Conservation (phyloP, 2,113 vertebrate genomes). For the Thryonomys swinderianus region DNA sequence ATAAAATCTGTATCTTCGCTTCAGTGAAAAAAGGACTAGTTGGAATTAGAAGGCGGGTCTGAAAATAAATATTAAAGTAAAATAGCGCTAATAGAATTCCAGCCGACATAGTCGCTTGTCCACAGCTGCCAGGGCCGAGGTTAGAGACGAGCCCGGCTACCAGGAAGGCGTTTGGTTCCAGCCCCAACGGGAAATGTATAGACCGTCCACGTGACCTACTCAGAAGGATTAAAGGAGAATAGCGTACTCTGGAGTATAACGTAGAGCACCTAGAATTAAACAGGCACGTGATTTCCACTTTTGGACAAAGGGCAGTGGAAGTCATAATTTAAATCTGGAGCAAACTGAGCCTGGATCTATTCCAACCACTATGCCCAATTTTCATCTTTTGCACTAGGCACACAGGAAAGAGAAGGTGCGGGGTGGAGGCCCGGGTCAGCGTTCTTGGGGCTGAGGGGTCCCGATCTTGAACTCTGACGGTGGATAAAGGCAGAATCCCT, state of each 20-base stretch:
- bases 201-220: neutral
- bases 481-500: neutral
- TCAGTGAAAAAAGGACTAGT: neutral
- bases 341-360: neutral
- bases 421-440: too few relatives aligned
- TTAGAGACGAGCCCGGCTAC: neutral
- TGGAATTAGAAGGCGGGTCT: conserved; percentile 13
- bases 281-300: neutral
- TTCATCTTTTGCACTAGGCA: too few relatives aligned
- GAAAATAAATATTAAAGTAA: neutral
- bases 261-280: neutral
- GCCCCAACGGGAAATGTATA: neutral
- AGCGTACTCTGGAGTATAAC: neutral
- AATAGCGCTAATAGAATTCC: neutral
- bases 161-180: neutral
- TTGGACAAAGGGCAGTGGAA: neutral
- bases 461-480: too few relatives aligned
- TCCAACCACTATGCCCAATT: accelerated
- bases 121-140: neutral
- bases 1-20: neutral
- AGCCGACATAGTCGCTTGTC: neutral
- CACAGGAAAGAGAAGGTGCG: accelerated
- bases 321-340: neutral
- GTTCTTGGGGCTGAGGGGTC: neutral
- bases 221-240: conserved; percentile 18